phyloP scores from a whole-genome alignment of 1,140 invertebrate genomes.

The Neoseiulus cucumeris region DNA sequence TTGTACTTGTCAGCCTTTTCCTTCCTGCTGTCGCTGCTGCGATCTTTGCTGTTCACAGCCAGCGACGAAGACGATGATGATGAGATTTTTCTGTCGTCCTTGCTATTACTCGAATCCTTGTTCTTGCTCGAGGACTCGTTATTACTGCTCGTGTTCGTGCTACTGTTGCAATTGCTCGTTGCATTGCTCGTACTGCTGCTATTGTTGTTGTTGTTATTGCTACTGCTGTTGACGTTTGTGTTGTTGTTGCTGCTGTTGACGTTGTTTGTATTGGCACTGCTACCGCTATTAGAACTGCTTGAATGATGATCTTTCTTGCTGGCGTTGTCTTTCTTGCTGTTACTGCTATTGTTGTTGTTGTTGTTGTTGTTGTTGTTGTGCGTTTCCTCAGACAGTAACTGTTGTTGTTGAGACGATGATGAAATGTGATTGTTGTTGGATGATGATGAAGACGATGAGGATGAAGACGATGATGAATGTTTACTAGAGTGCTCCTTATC shows the following conservation, averaged over 20 bases:
- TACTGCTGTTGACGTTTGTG: slow-evolving; percentile 9
- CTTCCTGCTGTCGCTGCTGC: not conserved
- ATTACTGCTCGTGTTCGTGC: slow-evolving; percentile 11
- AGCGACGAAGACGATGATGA: not conserved
- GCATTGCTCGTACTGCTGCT: not conserved
- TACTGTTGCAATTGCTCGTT: slow-evolving; percentile 13
- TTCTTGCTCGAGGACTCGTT: slow-evolving; percentile 14
- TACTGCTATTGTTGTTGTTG: slow-evolving; percentile 13
- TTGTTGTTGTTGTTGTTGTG: slow-evolving; percentile 10
- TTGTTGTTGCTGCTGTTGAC: slow-evolving; percentile 13
- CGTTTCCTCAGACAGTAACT: too few relatives aligned
- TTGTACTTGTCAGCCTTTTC: slow-evolving; percentile 15
- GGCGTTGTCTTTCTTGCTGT: slow-evolving; percentile 22
- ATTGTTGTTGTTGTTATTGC: slow-evolving; percentile 2
- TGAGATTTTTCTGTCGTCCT: not conserved
- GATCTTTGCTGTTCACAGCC: slow-evolving; percentile 16
- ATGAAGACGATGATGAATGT: not conserved
- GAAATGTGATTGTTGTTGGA: not conserved
- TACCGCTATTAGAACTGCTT: slow-evolving; percentile 10
- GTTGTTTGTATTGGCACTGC: not conserved
- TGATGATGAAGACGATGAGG: slow-evolving; percentile 5
- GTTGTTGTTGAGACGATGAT: too few relatives aligned
- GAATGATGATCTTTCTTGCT: slow-evolving; percentile 19
- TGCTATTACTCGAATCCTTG: slow-evolving; percentile 14
- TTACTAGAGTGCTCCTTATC: slow-evolving; percentile 11